Conservation (phyloP, 2,113 vertebrate genomes). For the Hypocryptadius cinnamomeus region DNA sequence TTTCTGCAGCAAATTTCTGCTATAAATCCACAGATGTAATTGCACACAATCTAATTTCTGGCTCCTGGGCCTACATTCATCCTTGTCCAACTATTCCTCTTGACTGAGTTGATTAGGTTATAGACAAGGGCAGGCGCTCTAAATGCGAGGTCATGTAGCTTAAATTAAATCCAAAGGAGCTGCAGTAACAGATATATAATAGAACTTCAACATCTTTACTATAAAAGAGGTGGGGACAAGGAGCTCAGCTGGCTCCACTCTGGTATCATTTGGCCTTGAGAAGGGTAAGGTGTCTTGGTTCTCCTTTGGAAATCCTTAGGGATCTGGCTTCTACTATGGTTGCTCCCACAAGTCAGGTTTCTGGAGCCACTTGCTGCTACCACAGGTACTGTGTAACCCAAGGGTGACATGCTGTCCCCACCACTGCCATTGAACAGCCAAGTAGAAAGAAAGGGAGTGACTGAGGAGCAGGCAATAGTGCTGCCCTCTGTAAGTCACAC, state of each 20-base stretch:
- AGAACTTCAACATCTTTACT: neutral
- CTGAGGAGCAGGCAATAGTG: fast-evolving
- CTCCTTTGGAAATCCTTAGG: neutral
- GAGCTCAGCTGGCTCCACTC: neutral
- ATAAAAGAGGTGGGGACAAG: neutral
- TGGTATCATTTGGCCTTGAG: neutral
- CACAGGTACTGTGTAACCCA: neutral
- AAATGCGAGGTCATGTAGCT: slow-evolving; percentile 45
- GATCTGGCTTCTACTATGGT: neutral
- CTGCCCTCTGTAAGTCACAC: neutral
- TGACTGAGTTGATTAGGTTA: slow-evolving; percentile 50
- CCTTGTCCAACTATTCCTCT: slow-evolving; percentile 41
- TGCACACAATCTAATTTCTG: slow-evolving; percentile 46
- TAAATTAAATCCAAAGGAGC: slow-evolving; percentile 46
- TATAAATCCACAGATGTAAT: slow-evolving; percentile 50
- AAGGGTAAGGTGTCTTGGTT: neutral
- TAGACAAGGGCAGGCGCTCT: slow-evolving; percentile 13
- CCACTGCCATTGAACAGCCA: neutral
- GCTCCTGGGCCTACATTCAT: slow-evolving; percentile 18
- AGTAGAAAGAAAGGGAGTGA: neutral
- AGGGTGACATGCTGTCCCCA: neutral
- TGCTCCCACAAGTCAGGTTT: neutral
- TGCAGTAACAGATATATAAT: neutral
- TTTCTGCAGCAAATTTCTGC: slow-evolving; percentile 38
- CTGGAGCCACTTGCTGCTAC: neutral